These are phyloP conservation scores for Brachyalestes nurse DNA, from an alignment of 2,797 vertebrate species.

Conservation along the genomic window DNA sequence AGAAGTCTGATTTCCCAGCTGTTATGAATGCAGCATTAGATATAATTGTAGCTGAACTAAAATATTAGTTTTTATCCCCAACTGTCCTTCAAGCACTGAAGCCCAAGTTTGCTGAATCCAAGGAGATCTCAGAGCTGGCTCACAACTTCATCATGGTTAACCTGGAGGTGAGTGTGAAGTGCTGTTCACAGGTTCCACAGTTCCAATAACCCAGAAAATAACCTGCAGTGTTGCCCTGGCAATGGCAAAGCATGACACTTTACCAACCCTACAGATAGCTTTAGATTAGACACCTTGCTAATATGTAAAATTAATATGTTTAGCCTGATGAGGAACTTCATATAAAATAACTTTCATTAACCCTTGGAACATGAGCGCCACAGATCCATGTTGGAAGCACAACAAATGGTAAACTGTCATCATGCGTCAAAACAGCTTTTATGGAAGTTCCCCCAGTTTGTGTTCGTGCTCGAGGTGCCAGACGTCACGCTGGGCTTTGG, in stretches of 20 bases:
- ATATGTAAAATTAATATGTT: too few relatives aligned
- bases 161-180: slow-evolving; percentile 83
- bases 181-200: neutral
- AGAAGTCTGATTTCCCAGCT: neutral
- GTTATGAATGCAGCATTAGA: neutral
- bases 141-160: slow-evolving; percentile 99
- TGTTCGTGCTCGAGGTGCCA: too few relatives aligned
- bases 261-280: too few relatives aligned
- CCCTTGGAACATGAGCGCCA: too few relatives aligned
- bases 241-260: neutral
- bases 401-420: too few relatives aligned
- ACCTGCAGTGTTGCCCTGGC: neutral
- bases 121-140: slow-evolving; percentile 95
- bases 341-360: too few relatives aligned
- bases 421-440: too few relatives aligned
- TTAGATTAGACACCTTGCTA: too few relatives aligned
- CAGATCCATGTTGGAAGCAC: too few relatives aligned
- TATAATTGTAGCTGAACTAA: neutral
- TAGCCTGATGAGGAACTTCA: too few relatives aligned
- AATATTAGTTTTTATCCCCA: neutral
- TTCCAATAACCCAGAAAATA: neutral
- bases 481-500: too few relatives aligned
- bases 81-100: slow-evolving; percentile 85
- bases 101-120: slow-evolving; percentile 96
- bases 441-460: too few relatives aligned